Conservation (phyloP, 1,140 invertebrate species). For the Hylaeus anthracinus region DNA sequence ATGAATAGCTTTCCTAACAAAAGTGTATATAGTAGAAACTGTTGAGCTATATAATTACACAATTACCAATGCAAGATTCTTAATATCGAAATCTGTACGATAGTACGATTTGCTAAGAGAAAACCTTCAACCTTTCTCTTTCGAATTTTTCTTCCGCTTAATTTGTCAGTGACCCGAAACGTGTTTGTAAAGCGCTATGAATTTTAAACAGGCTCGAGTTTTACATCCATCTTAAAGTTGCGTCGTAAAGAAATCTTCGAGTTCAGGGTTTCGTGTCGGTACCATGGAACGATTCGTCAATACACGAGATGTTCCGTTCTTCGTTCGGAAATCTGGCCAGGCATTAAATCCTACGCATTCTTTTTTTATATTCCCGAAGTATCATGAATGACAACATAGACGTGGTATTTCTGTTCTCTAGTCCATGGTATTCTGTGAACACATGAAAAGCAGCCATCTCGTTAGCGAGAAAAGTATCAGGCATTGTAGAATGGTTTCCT, state of each 20-base stretch:
- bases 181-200: neutral
- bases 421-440: neutral
- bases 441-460: neutral
- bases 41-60: too few relatives aligned
- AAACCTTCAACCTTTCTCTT: too few relatives aligned
- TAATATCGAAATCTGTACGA: too few relatives aligned
- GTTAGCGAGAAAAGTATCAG: neutral
- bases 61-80: too few relatives aligned
- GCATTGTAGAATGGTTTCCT: neutral
- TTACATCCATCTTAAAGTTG: neutral
- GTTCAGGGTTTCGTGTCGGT: neutral
- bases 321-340: conserved; percentile 1
- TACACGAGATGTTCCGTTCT: neutral
- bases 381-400: neutral
- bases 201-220: conserved; percentile 5
- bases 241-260: conserved; percentile 9
- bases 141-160: neutral
- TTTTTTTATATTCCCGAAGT: neutral
- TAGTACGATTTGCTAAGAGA: too few relatives aligned
- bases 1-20: too few relatives aligned
- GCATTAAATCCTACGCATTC: neutral
- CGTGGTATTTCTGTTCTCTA: neutral
- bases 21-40: too few relatives aligned
- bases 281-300: neutral
- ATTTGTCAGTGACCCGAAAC: too few relatives aligned